Base-by-base conservation (phyloP, 2,797 vertebrate species). In the Pipistrellus kuhlii region DNA sequence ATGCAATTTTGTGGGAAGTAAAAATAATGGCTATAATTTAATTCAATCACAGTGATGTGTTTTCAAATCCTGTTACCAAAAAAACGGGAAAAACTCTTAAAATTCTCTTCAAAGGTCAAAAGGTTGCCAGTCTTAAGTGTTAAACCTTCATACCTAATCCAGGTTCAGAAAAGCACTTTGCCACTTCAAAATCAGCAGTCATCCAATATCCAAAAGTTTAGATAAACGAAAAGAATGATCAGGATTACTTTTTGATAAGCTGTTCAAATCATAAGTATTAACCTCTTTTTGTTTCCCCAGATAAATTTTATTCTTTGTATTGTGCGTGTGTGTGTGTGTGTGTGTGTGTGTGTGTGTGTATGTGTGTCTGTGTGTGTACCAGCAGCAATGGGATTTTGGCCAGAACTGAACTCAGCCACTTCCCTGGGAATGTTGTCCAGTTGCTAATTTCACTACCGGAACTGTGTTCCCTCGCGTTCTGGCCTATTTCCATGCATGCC, bases 391-490 rank as follows among this genome's bases (percentile, higher is more conserved):
- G 97, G 97, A 97, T 95, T 93, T 80, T 0, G 72, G 97, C 97
- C 98, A 98, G 96, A 93, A 97, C 57, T 0, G n/a, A 98, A 97
- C 94, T 97, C 95, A 96, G 96, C 96, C 91, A 27, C 91, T 98
- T 98, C 97, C 97, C 96, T 97, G 98, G 98, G 97, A 98, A 98
- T 98, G 98, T 96, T 97, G 97, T 97, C 97, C 97, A 97, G 97
- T 98, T 98, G 98, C 97, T 98, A 98, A 98, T 98, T 98, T 98
- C 98, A 98, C 98, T 98, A 97, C 98, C 96, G 97, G 98, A 98
- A 98, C 97, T 98, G 95, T 97, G 97, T 97, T 98, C 96, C 96
- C 97, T 96, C 23, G 87, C 95, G 71, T 89, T 89, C 97, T 98
- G 98, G 98, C 97, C 96, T 96, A 93, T 88, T 97, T 98, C 98